Conservation (phyloP, 2,113 vertebrate genomes). For the Upupa epops region DNA sequence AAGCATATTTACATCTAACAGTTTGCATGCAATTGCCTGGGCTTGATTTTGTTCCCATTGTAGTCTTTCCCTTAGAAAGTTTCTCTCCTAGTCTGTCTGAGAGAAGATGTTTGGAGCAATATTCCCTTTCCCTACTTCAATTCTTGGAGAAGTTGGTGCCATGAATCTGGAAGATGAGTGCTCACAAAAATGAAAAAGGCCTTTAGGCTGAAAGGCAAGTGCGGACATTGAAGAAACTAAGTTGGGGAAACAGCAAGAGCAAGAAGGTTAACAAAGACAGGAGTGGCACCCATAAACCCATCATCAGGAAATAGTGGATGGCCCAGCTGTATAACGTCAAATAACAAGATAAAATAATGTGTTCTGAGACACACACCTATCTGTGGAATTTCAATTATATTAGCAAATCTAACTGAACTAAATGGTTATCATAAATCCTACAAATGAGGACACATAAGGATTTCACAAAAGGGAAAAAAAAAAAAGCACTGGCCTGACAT, state of each 20-base stretch:
- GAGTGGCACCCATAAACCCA: background rate
- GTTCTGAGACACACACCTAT: background rate
- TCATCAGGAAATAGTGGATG: background rate
- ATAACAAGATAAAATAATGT: background rate
- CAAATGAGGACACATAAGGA: background rate
- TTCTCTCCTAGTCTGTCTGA: background rate
- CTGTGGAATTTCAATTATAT: background rate
- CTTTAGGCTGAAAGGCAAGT: background rate
- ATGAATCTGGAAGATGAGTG: background rate
- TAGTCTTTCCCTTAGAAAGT: background rate
- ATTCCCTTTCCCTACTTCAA: background rate
- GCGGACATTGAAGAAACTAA: background rate
- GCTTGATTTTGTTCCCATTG: background rate
- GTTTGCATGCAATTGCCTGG: background rate
- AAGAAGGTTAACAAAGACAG: background rate
- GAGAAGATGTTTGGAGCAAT: background rate
- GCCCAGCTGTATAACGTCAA: background rate
- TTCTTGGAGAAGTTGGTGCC: background rate
- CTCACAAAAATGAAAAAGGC: background rate
- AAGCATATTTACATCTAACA: background rate
- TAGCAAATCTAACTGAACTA: background rate
- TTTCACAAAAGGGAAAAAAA: background rate
- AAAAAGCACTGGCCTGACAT: background rate
- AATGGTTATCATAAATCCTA: background rate
- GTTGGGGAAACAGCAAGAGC: background rate